Evolutionary conservation across 2,797 vertebrate species (phyloP).

Genomic region (Steatocranus sp.): DNA sequence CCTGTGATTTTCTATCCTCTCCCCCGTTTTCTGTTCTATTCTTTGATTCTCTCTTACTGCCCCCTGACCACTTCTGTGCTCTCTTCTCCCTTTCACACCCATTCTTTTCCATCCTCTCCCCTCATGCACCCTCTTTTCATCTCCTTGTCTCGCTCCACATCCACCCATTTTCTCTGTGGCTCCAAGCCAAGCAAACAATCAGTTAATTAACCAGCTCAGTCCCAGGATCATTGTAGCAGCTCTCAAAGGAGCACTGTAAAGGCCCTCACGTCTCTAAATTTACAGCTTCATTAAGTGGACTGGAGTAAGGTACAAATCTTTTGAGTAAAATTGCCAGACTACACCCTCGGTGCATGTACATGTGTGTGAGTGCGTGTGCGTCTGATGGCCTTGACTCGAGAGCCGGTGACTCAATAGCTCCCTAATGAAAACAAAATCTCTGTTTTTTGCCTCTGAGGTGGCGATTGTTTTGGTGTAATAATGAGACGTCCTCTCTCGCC

Average conservation of each 20-base stretch:
- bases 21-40: not conserved
- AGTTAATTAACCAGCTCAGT: conserved; percentile 83
- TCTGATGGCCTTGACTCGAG: conserved; percentile 56
- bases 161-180: conserved; percentile 61
- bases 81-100: not conserved
- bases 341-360: conserved; percentile 1
- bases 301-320: conserved; percentile 75
- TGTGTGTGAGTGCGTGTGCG: not conserved
- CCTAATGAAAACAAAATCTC: conserved; percentile 70
- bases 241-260: conserved; percentile 73
- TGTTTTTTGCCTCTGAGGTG: conserved; percentile 63
- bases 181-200: conserved; percentile 76
- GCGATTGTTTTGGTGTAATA: conserved; percentile 69
- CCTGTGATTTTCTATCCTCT: not conserved
- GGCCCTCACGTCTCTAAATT: conserved; percentile 72
- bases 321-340: conserved; percentile 70
- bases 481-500: conserved; percentile 56
- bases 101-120: not conserved
- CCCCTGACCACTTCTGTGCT: not conserved
- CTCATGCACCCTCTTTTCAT: not conserved
- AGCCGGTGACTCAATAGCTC: conserved; percentile 65
- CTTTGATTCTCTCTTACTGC: not conserved
- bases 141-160: conserved; percentile 31
- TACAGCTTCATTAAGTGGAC: conserved; percentile 80
- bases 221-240: conserved; percentile 72